Conservation (phyloP, 2,113 vertebrate species). For the Glaucidium brasilianum region DNA sequence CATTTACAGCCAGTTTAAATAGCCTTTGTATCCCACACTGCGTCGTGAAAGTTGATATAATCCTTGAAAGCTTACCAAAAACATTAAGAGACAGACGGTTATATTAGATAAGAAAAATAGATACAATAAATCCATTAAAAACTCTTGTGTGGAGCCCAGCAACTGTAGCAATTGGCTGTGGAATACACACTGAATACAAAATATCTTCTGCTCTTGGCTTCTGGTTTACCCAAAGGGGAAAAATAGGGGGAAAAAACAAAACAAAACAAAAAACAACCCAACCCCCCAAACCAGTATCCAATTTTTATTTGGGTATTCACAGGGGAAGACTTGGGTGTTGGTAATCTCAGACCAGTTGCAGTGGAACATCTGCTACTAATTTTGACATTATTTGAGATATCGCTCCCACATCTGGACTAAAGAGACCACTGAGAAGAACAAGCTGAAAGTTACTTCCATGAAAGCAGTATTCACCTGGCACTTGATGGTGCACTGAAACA, state of each 20-base stretch:
- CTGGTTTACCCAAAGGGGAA: neutral
- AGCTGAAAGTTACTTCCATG: neutral
- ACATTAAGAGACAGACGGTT: neutral
- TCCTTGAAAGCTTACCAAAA: slow-evolving; percentile 22
- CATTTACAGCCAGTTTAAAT: neutral
- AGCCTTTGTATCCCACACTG: neutral
- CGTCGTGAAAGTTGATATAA: slow-evolving; percentile 1
- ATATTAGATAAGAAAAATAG: slow-evolving; percentile 5
- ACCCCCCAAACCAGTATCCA: neutral
- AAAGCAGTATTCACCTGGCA: neutral
- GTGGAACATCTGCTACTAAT: neutral
- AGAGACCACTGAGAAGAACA: neutral
- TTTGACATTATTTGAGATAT: neutral
- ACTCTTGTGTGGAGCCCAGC: neutral
- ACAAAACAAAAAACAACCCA: no score
- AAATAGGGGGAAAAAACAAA: neutral
- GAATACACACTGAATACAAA: neutral
- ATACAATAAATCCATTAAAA: slow-evolving; percentile 34
- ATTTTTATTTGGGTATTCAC: neutral
- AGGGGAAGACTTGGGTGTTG: neutral
- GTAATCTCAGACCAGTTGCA: neutral
- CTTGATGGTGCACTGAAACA: neutral
- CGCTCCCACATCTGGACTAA: neutral
- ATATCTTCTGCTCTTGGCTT: neutral
- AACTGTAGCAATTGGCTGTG: neutral